Evolutionary conservation across 2,888 invertebrate species (phyloP).

Genomic region (Thecophora atra): DNA sequence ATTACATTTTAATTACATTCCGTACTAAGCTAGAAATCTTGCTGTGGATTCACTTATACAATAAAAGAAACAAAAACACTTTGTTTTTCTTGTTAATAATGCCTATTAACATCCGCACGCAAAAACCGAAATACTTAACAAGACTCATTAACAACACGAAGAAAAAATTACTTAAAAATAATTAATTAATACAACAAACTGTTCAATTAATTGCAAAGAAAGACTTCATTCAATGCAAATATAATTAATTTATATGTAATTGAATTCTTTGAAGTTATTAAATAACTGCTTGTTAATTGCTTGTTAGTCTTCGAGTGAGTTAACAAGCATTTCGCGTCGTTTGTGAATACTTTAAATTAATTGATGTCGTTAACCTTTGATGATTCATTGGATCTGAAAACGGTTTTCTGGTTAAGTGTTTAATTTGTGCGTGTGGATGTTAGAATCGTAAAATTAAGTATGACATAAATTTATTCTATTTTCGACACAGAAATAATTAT

Average conservation of each 20-base stretch:
- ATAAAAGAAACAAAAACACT: conserved; percentile 14
- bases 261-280: no score
- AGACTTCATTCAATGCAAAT: no score
- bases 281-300: no score
- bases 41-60: conserved; percentile 37
- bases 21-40: conserved; percentile 38
- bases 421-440: conserved; percentile 45
- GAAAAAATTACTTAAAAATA: no score
- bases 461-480: conserved; percentile 56
- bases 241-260: no score
- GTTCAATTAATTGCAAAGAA: no score
- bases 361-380: conserved; percentile 54
- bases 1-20: conserved; percentile 27
- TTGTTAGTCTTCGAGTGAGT: no score
- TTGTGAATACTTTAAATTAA: conserved; percentile 36
- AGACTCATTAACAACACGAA: no score
- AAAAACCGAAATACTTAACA: no score
- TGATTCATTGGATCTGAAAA: conserved; percentile 48
- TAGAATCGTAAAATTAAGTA: conserved; percentile 47
- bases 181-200: no score
- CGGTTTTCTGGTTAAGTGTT: conserved; percentile 23
- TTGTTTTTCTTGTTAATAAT: conserved; percentile 22
- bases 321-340: no score
- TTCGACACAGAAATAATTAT: conserved; percentile 52
- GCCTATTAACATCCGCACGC: no score